Percentiles rank a stretch among this genome's conserved stretches.
These are phyloP conservation scores for Lipophrys pholis DNA, from an alignment of 2,113 vertebrate genomes.

Conservation along the genomic window DNA sequence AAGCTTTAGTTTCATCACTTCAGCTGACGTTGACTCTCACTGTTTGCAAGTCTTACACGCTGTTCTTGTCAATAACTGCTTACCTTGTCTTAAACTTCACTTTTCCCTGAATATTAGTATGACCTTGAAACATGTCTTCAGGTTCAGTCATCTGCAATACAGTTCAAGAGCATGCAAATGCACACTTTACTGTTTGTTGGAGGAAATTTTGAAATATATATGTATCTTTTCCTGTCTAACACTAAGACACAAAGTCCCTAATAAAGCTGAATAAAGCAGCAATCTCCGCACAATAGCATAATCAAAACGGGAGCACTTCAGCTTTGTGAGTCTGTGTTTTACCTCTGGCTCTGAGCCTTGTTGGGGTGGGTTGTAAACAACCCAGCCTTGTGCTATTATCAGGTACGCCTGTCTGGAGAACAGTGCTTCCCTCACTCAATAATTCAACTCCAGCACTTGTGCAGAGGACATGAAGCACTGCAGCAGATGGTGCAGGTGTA, in stretches of 20 bases:
- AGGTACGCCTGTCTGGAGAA: slow-evolving; percentile 29
- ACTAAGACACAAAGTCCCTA: background rate
- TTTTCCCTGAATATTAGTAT: too few relatives aligned
- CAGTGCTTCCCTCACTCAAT: slow-evolving; percentile 46
- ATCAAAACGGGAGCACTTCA: slow-evolving; percentile 9
- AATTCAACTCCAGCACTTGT: slow-evolving; percentile 31
- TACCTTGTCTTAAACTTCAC: too few relatives aligned
- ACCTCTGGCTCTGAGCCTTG: background rate
- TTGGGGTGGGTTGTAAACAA: slow-evolving; percentile 33
- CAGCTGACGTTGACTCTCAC: too few relatives aligned
- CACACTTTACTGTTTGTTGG: too few relatives aligned
- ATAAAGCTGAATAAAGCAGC: background rate
- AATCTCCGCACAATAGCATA: slow-evolving; percentile 12
- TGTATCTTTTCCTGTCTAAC: background rate
- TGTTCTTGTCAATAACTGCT: too few relatives aligned
- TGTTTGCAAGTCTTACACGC: too few relatives aligned
- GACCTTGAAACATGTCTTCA: too few relatives aligned
- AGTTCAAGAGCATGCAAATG: too few relatives aligned
- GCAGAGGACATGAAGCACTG: slow-evolving; percentile 38
- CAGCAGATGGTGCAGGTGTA: slow-evolving; percentile 68
- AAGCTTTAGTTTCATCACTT: too few relatives aligned
- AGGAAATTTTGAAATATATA: background rate
- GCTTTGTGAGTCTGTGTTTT: slow-evolving; percentile 1
- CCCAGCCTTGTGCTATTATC: background rate
- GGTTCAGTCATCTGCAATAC: too few relatives aligned